A percentile compares a stretch with the other conserved stretches of the same genome.
phyloP scores from a whole-genome alignment of 1,140 invertebrate genomes.

The Tribolium madens region DNA sequence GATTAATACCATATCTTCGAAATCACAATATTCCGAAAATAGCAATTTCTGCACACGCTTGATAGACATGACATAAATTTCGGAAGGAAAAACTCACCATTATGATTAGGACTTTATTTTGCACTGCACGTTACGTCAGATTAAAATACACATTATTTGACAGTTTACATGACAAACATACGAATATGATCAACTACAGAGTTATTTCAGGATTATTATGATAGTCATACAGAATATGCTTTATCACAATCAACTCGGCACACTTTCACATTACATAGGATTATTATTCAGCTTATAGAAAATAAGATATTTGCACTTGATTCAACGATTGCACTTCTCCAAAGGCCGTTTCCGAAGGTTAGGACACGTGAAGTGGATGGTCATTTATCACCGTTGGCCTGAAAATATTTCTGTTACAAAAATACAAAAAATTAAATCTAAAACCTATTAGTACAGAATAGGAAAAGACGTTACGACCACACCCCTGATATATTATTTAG shows the following conservation, averaged over 20 bases:
- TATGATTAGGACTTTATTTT: slow-evolving; percentile 34
- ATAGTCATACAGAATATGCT: slow-evolving; percentile 30
- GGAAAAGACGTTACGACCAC: slow-evolving; percentile 8
- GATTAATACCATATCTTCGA: slow-evolving; percentile 71
- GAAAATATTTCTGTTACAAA: slow-evolving; percentile 50
- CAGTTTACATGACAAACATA: slow-evolving; percentile 27
- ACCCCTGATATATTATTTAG: neutral
- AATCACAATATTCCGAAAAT: slow-evolving; percentile 71
- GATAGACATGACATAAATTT: slow-evolving; percentile 63
- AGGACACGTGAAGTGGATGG: slow-evolving; percentile 55
- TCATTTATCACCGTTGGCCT: slow-evolving; percentile 63
- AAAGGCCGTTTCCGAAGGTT: neutral
- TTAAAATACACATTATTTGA: slow-evolving; percentile 37
- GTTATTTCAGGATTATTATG: slow-evolving; percentile 27
- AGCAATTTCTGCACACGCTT: slow-evolving; percentile 71
- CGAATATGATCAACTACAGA: slow-evolving; percentile 24
- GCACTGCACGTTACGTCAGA: slow-evolving; percentile 28
- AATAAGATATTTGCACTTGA: slow-evolving; percentile 22
- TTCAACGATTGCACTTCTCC: slow-evolving; percentile 15
- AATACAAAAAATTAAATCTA: neutral
- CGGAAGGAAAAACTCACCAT: slow-evolving; percentile 43
- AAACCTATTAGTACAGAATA: slow-evolving; percentile 41
- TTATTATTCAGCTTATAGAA: neutral
- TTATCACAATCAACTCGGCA: slow-evolving; percentile 47
- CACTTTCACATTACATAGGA: slow-evolving; percentile 17